Base-by-base conservation (phyloP, 1,140 invertebrate genomes). In the Drosophila arizonae region DNA sequence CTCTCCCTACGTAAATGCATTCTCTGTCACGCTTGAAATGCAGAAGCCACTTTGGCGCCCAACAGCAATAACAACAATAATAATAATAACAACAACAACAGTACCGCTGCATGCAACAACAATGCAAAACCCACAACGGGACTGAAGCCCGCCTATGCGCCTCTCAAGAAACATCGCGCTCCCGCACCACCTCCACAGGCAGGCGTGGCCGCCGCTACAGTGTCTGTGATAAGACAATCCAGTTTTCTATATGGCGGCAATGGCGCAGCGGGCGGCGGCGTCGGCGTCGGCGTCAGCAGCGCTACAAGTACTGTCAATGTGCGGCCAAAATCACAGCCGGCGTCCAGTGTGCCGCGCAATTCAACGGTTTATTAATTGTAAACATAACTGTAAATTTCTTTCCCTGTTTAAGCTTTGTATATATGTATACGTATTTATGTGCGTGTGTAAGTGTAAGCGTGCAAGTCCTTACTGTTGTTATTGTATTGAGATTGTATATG, bases 181-280 rank as follows among this genome's bases (percentile, higher is more conserved):
- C 90, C 90, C 0, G 81, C 89, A 43, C 90, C 90, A 28, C 89
- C 89, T 2, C 90, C 90, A 1, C 90, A 91, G 64, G 90, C 90
- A 4, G 90, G 90, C 30, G 90, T 91, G 15, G 90, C 90, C 5
- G 90, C 90, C 17, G 90, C 90, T 58, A 88, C 90, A 11, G 90
- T 91, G 9, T 91, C 90, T 41, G 90, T 91, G 15, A 91, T 91
- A 75, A 82, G 90, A 56, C 86, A 91, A 41, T 91, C 90, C 6
- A 91, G 90, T 28, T 91, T 91, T 62, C 80, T 91, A 0, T 91
- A 91, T 73, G 90, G 90, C 54, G 76, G 90, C 54, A 67, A 58
- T 10, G 28, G 54, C 45, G 55, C 76, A 26, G 58, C 66, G 8
- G 72, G 65, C 46, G 69, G 57, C 43, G 67, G 10, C 15, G 28